These are phyloP conservation scores for Cichlasoma orientale DNA, from an alignment of 2,797 vertebrate species.

Conservation along the genomic window DNA sequence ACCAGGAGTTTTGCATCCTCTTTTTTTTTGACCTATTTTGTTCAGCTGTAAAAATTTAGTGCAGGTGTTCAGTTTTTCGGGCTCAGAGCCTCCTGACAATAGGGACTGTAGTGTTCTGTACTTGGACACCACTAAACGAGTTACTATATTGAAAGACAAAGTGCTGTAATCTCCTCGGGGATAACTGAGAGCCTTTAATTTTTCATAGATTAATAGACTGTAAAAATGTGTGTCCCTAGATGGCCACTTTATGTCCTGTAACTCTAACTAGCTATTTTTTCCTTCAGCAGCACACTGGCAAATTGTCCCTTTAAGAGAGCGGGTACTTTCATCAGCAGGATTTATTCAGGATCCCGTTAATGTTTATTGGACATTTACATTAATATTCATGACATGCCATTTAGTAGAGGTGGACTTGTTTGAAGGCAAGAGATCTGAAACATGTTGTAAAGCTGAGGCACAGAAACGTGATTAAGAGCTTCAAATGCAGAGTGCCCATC, in stretches of 20 bases:
- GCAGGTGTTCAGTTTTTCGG: conserved; percentile 52
- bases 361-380: conserved; percentile 41
- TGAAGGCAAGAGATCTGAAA: conserved; percentile 21
- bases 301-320: conserved; percentile 34
- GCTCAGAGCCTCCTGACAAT: conserved; percentile 42
- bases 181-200: conserved; percentile 75
- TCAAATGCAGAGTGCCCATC: not conserved
- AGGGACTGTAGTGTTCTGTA: conserved; percentile 27
- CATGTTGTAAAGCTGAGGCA: not conserved
- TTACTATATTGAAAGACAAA: conserved; percentile 69
- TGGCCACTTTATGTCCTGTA: conserved; percentile 66
- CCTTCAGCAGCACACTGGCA: conserved; percentile 48
- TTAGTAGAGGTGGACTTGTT: conserved; percentile 6
- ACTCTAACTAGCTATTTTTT: conserved; percentile 67
- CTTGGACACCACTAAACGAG: conserved; percentile 58
- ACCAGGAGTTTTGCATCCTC: not conserved
- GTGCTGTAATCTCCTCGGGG: conserved; percentile 70
- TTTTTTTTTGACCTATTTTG: conserved; percentile 55
- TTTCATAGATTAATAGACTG: conserved; percentile 80
- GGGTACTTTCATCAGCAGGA: conserved; percentile 35
- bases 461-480: conserved; percentile 1
- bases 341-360: conserved; percentile 46
- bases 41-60: conserved; percentile 40
- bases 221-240: conserved; percentile 76
- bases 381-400: conserved; percentile 40